A percentile compares a stretch with the other conserved stretches of the same genome.
Evolutionary conservation across 2,797 vertebrate species (phyloP).

Genomic region (Prionace glauca): DNA sequence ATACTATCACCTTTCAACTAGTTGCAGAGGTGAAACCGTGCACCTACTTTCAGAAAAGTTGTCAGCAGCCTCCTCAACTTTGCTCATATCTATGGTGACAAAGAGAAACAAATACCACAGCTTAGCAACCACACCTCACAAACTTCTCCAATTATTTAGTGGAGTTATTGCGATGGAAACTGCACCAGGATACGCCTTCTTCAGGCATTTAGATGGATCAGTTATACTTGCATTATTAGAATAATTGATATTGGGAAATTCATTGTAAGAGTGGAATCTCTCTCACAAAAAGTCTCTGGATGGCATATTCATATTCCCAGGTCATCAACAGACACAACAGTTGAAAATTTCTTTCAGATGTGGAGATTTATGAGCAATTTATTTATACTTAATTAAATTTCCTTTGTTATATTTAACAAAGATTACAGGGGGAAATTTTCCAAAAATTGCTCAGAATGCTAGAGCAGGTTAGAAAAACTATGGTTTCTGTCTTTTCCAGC

Average conservation of each 20-base stretch:
- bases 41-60: not conserved
- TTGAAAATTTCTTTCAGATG: not conserved
- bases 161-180: not conserved
- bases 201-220: not conserved
- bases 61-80: not conserved
- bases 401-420: not conserved
- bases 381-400: not conserved
- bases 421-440: not conserved
- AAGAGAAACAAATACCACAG: slow-evolving; percentile 27
- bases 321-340: not conserved
- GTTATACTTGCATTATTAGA: not conserved
- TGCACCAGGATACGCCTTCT: not conserved
- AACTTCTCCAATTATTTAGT: not conserved
- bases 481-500: no score
- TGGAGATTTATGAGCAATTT: not conserved
- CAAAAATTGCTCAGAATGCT: no score
- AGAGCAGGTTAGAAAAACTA: no score
- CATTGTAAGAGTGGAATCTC: not conserved
- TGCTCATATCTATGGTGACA: not conserved
- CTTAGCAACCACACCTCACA: slow-evolving; percentile 30
- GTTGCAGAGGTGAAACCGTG: not conserved
- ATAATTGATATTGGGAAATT: not conserved
- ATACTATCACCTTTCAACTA: not conserved
- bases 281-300: not conserved
- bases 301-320: not conserved